Percentiles rank a stretch among this genome's conserved stretches.
Conservation (phyloP, 2,888 invertebrate species). For the Eremobia ochroleuca region DNA sequence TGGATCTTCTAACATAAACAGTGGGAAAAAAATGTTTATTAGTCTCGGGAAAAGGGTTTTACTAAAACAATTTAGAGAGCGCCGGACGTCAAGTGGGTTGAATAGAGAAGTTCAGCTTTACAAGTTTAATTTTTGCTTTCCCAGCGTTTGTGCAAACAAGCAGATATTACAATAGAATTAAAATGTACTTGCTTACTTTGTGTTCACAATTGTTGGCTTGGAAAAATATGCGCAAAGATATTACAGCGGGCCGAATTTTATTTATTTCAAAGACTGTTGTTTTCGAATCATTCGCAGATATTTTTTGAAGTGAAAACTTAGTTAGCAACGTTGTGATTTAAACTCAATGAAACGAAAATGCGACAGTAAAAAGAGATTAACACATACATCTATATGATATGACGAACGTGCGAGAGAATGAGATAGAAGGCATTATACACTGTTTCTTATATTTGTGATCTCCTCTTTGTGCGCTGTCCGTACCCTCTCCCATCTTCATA, state of each 20-base stretch:
- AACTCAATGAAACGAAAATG: too few relatives aligned
- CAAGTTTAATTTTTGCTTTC: constrained; percentile 75
- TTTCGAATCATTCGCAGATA: background rate
- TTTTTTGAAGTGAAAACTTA: too few relatives aligned
- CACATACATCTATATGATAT: too few relatives aligned
- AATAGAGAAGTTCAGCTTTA: constrained; percentile 77
- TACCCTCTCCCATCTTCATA: too few relatives aligned
- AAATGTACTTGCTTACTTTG: constrained; percentile 65
- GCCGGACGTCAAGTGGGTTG: constrained; percentile 75
- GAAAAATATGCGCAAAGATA: constrained; percentile 49
- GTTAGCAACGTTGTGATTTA: too few relatives aligned
- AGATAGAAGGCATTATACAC: too few relatives aligned
- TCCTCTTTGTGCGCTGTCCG: too few relatives aligned
- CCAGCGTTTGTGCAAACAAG: constrained; percentile 55
- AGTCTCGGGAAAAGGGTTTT: constrained; percentile 75
- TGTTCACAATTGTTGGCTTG: constrained; percentile 51
- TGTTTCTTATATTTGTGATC: too few relatives aligned
- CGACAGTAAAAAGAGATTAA: too few relatives aligned
- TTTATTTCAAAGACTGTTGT: constrained; percentile 33
- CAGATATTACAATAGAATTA: constrained; percentile 64
- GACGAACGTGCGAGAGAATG: too few relatives aligned
- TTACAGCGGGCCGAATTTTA: constrained; percentile 1
- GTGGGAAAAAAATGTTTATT: constrained; percentile 73
- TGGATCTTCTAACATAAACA: constrained; percentile 48
- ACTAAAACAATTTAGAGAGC: constrained; percentile 79